These are phyloP conservation scores for Benitochromis conjunctus DNA, from an alignment of 2,113 vertebrate genomes.

Conservation along the genomic window DNA sequence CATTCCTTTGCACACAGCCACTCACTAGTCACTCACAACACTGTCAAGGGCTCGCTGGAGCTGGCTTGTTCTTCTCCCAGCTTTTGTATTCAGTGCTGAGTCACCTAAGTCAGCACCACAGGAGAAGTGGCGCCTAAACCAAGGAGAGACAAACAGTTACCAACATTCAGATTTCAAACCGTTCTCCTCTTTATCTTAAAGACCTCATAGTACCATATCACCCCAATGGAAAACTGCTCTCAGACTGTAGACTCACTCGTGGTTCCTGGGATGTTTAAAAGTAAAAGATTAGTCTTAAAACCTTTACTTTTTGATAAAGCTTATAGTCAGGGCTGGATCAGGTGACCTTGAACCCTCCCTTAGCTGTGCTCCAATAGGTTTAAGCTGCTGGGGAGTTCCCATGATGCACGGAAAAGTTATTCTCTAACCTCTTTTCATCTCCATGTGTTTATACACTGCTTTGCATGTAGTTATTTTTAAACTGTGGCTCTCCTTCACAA, in stretches of 20 bases:
- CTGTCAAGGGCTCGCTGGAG: background rate
- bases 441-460: background rate
- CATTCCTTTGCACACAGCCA: background rate
- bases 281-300: background rate
- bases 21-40: background rate
- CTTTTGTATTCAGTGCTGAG: background rate
- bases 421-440: background rate
- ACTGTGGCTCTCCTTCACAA: background rate
- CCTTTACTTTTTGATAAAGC: background rate
- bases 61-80: background rate
- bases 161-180: background rate
- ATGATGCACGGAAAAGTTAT: background rate
- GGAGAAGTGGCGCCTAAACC: background rate
- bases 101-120: background rate
- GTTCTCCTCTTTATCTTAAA: no score
- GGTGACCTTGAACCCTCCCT: background rate
- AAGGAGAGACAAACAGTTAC: background rate
- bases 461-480: background rate
- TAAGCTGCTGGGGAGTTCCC: background rate
- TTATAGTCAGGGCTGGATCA: background rate
- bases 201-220: no score
- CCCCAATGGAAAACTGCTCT: no score
- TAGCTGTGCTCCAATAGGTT: background rate
- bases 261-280: background rate
- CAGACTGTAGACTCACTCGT: background rate